These are phyloP conservation scores for Chrysomallon squamiferum DNA, from an alignment of 1,140 invertebrate genomes.

Conservation along the genomic window DNA sequence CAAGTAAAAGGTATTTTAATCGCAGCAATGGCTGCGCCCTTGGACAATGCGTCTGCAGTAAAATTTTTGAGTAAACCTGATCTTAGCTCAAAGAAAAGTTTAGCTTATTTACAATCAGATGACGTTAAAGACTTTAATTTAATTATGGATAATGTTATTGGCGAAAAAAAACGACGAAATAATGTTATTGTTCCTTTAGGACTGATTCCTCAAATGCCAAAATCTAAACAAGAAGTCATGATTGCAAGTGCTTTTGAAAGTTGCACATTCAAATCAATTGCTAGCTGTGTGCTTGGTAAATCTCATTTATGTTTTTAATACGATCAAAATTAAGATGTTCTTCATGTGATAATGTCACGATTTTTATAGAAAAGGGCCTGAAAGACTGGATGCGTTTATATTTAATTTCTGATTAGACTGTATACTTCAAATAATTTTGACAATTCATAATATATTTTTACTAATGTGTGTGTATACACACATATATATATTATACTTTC, in stretches of 20 bases:
- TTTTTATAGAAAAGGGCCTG: not conserved
- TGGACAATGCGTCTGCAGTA: not conserved
- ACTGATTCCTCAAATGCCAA: conserved; percentile 32
- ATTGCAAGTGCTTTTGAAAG: conserved; percentile 88
- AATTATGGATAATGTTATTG: conserved; percentile 40
- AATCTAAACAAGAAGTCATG: conserved; percentile 51
- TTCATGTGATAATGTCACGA: not conserved
- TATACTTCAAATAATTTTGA: not conserved
- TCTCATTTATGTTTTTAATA: no score
- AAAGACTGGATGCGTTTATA: not conserved
- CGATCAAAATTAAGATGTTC: no score
- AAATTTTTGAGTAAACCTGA: not conserved
- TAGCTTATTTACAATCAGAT: conserved; percentile 14
- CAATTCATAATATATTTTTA: not conserved
- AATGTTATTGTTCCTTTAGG: conserved; percentile 25
- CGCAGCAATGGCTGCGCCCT: conserved; percentile 32
- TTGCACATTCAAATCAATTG: conserved; percentile 87
- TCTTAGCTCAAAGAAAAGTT: not conserved
- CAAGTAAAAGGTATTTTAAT: not conserved
- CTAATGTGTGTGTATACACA: not conserved
- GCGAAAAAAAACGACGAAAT: conserved; percentile 22
- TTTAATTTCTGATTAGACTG: not conserved
- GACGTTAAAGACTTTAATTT: conserved; percentile 39
- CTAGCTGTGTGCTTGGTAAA: conserved; percentile 89
- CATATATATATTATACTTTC: not conserved